Percentiles rank a stretch among this genome's conserved stretches.
Evolutionary conservation across 2,113 vertebrate species (phyloP).

Genomic region (Xiphophorus hellerii): DNA sequence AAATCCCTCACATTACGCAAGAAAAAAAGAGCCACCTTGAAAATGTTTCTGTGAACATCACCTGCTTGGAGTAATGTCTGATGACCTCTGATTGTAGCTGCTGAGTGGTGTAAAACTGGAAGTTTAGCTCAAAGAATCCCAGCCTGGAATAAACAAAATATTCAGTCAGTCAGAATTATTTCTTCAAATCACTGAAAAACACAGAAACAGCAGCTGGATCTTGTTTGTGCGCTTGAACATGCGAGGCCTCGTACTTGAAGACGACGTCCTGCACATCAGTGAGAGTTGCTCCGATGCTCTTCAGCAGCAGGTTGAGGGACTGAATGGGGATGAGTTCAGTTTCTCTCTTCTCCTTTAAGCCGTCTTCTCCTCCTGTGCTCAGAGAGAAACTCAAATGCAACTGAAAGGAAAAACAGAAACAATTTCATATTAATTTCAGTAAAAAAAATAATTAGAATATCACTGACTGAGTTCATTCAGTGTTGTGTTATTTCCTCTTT

Average conservation of each 20-base stretch:
- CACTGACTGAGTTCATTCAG: too few relatives aligned
- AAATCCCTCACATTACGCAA: too few relatives aligned
- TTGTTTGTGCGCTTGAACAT: background rate
- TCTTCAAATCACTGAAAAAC: background rate
- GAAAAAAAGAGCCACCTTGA: too few relatives aligned
- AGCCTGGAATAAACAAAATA: conserved; percentile 76
- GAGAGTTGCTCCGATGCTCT: conserved; percentile 94
- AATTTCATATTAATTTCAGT: too few relatives aligned
- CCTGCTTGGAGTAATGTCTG: conserved; percentile 95
- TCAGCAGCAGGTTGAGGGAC: conserved; percentile 89
- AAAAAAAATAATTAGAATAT: too few relatives aligned
- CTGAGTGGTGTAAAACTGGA: conserved; percentile 89
- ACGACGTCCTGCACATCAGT: conserved; percentile 94
- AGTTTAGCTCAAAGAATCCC: conserved; percentile 90
- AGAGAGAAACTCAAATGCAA: conserved; percentile 94
- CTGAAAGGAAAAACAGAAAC: conserved; percentile 64
- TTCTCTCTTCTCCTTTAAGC: conserved; percentile 81
- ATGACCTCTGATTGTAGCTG: conserved; percentile 90
- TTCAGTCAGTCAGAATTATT: background rate
- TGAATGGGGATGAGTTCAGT: conserved; percentile 85
- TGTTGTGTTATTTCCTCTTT: too few relatives aligned
- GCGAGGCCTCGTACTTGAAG: conserved; percentile 87
- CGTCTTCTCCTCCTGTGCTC: conserved; percentile 88
- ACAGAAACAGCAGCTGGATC: background rate
- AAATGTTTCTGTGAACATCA: conserved; percentile 50